Base-by-base conservation (phyloP, 2,113 vertebrate species). In the Neotoma lepida region DNA sequence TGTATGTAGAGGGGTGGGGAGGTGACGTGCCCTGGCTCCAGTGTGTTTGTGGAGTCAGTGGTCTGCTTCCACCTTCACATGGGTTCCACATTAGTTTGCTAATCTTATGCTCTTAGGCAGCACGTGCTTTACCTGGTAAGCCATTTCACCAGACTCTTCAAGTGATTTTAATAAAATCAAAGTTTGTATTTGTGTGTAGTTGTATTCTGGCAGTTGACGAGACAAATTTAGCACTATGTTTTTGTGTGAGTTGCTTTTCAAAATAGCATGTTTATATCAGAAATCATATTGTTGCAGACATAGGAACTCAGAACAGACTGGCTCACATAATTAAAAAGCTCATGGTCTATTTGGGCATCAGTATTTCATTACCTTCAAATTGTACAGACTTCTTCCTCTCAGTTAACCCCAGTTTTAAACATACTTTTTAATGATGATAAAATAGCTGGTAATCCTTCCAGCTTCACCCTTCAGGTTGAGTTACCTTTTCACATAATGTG, bases 101-200 rank as follows among this genome's bases (percentile, higher is more conserved):
- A 24, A 18, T 80, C 51, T 18, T 80, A 80, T 6, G 18, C 9
- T n/a, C n/a, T n/a, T n/a, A n/a, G n/a, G n/a, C 51, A 81, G 51
- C 35, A 39, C 12, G 5, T 81, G 6, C 78, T 82, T 58, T 41
- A 61, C 54, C 80, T 61, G 56, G 12, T 1, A 39, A 58, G 54
- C 56, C 54, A 9, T 28, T 61, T 26, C n/a, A 82, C 24, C n/a
- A 61, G n/a, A 26, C 56, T 56, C 24, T 41, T 82, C n/a, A 98
- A 58, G 97, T 96, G 97, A 96, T 97, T 98, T 98, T 86, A 97
- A 96, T 97, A 94, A 97, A 98, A 98, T 91, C 93, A 91, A 97
- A 86, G 95, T 6, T 98, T 49, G 28, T 10, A 4, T 76, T 30
- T 86, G 74, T 26, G 91, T 92, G 78, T 81, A 26, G 35, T 26